Conservation (phyloP, 2,113 vertebrate species). For the Nothocercus nigrocapillus region DNA sequence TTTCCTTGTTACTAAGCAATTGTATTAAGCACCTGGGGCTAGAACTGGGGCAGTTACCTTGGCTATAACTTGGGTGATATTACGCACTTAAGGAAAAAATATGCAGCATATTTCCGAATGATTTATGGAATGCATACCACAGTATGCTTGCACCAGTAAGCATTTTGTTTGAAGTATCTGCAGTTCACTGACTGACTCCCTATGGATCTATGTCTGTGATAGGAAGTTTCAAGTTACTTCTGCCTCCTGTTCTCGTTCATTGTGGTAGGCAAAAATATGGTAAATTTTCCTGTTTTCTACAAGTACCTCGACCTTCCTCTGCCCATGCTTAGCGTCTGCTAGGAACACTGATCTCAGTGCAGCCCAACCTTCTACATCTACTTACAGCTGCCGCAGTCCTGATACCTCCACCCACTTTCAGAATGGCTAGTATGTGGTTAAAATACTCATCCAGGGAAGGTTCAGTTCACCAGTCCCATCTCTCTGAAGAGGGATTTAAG, state of each 20-base stretch:
- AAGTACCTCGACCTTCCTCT: neutral
- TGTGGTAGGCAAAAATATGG: neutral
- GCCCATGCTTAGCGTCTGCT: neutral
- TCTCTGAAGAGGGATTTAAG: neutral
- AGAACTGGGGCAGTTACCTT: neutral
- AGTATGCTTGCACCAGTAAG: neutral
- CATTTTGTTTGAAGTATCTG: neutral
- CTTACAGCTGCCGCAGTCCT: neutral
- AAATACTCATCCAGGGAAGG: neutral
- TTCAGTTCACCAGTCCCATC: neutral
- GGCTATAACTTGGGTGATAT: no score
- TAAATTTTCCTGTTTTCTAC: neutral
- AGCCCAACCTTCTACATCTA: neutral
- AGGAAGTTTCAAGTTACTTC: neutral
- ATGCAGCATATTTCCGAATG: neutral
- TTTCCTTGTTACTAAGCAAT: neutral
- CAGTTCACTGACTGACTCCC: neutral
- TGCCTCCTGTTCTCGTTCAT: neutral
- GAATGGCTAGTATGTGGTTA: neutral
- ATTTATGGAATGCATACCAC: neutral
- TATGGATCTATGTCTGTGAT: fast-evolving
- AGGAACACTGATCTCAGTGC: neutral
- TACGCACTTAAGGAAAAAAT: no score
- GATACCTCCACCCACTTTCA: neutral
- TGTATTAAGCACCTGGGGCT: neutral